Evolutionary conservation across 2,797 vertebrate genomes (phyloP).

Genomic region (Lycodopsis pacificus): DNA sequence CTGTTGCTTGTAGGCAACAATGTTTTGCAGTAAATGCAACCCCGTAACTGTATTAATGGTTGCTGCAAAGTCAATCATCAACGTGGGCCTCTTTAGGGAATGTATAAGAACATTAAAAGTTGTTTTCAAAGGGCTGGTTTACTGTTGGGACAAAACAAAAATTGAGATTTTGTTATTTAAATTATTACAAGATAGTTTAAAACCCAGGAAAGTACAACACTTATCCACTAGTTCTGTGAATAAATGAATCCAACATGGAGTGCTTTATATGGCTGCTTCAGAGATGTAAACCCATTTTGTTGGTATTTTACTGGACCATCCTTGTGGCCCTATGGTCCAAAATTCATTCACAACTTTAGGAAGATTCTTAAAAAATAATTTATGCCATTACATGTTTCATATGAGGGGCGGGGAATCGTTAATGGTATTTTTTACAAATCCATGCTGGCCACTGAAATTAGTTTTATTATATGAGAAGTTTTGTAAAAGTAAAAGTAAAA

Average conservation of each 20-base stretch:
- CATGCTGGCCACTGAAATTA: not conserved
- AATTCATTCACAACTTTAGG: not conserved
- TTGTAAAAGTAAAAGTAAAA: not conserved
- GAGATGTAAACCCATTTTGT: not conserved
- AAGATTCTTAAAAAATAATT: not conserved
- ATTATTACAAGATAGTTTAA: not conserved
- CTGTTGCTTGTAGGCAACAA: conserved; percentile 9
- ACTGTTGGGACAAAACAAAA: not conserved
- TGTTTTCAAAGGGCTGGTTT: not conserved
- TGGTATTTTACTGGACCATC: not conserved
- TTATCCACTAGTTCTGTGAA: not conserved
- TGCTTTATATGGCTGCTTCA: not conserved
- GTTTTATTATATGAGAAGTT: not conserved
- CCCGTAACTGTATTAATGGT: not conserved
- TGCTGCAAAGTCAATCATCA: not conserved
- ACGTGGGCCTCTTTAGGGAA: not conserved
- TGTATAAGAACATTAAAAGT: not conserved
- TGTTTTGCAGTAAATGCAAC: conserved; percentile 14
- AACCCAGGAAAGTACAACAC: not conserved
- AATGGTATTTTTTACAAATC: not conserved
- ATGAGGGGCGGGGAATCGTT: not conserved
- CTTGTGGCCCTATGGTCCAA: not conserved
- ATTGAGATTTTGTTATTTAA: not conserved
- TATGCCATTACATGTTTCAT: not conserved
- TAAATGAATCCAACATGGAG: not conserved